phyloP scores from a whole-genome alignment of 2,797 vertebrate genomes.

The Ceryle rudis region DNA sequence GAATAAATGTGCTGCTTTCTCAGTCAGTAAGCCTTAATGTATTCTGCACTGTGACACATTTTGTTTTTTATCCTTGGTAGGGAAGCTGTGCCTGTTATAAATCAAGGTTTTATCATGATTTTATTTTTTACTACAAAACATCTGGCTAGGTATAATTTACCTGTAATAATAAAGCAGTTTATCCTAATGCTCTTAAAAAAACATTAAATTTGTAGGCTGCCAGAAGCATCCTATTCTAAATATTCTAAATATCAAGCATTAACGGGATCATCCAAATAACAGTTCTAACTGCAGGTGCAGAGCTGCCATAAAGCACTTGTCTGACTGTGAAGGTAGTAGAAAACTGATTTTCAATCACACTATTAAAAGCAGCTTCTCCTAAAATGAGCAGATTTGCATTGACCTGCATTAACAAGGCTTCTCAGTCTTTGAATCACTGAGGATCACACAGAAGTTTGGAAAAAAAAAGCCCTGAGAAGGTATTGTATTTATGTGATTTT shows the following conservation, averaged over 20 bases:
- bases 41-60: background rate
- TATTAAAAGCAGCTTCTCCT: background rate
- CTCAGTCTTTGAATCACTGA: background rate
- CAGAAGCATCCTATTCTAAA: background rate
- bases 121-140: background rate
- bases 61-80: background rate
- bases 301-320: background rate
- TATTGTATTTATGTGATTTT: background rate
- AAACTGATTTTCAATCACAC: background rate
- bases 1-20: background rate
- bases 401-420: background rate
- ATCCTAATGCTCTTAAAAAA: background rate
- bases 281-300: background rate
- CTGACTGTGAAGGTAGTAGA: background rate
- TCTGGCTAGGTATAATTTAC: background rate
- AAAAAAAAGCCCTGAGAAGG: background rate
- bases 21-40: background rate
- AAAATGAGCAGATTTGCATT: background rate
- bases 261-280: background rate
- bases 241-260: background rate
- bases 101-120: background rate
- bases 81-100: background rate
- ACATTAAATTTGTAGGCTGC: background rate
- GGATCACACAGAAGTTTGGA: background rate
- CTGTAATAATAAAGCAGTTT: background rate